A percentile compares a stretch with the other conserved stretches of the same genome.
These are phyloP conservation scores for Sanderia malayensis DNA, from an alignment of 30 jellyfish, hydroid and myxozoan genomes.

Conservation along the genomic window DNA sequence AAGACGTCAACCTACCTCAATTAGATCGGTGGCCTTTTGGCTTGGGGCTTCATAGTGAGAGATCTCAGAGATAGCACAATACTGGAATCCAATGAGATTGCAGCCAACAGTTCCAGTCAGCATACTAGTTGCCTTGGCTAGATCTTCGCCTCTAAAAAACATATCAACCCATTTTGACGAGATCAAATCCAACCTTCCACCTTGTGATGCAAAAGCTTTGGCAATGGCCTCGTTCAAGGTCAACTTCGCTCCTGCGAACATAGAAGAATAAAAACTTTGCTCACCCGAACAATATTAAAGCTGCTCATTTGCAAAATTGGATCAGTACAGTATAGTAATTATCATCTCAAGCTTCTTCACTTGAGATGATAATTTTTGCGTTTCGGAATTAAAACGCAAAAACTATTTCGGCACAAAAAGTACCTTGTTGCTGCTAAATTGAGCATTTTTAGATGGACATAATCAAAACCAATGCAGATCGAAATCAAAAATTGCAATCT, in stretches of 20 bases:
- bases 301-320: too few relatives aligned
- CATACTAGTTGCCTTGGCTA: background rate
- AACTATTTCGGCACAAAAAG: too few relatives aligned
- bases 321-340: too few relatives aligned
- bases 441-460: too few relatives aligned
- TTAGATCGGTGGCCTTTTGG: background rate
- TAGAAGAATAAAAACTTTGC: too few relatives aligned
- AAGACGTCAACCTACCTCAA: background rate
- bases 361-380: too few relatives aligned
- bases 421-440: too few relatives aligned
- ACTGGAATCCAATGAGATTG: background rate
- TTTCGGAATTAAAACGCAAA: background rate
- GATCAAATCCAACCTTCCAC: background rate
- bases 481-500: too few relatives aligned
- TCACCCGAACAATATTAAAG: too few relatives aligned
- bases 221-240: background rate
- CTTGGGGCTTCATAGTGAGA: too few relatives aligned
- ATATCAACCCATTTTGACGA: background rate
- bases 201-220: background rate
- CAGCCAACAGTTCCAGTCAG: background rate
- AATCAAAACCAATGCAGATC: too few relatives aligned
- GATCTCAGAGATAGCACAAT: background rate
- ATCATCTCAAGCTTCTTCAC: too few relatives aligned
- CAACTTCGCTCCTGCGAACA: background rate
- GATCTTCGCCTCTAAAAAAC: background rate